Base-by-base conservation (phyloP, 2,113 vertebrate species). In the Ictalurus furcatus region DNA sequence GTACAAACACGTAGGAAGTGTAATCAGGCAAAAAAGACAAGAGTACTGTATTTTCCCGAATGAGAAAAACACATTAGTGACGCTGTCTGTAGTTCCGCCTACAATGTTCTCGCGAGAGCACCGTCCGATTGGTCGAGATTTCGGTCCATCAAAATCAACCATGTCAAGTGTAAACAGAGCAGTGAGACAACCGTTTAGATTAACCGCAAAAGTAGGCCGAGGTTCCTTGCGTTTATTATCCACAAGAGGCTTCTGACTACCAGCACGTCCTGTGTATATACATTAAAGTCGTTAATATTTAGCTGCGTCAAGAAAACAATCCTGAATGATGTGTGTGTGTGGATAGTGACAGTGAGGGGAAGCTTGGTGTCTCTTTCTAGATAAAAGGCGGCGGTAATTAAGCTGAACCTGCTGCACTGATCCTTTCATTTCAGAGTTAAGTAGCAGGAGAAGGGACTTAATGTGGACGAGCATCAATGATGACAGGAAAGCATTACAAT, bases 401-500 rank as follows among this genome's bases (percentile, higher is more conserved):
- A 48, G 40, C 48, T 84, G 84, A 90, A 89, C 88, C 88, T 89
- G 89, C 89, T 90, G 63, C 87, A 48, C 58, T 52, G 16, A 8
- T 63, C 30, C 74, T 82, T 28, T 59, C 78, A 28, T 28, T 69
- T 83, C 30, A 34, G 6, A n/a, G 67, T 73, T 88, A 59, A n/a
- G 71, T 73, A 30, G 13, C 65, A 34, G 61, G 58, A 73, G 67
- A 69, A 65, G 52, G 71, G 76, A 54, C 82, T 84, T 74, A 48
- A 65, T 89, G 80, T 85, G 81, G 37, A 81, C 44, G 61, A 95
- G 89, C 93, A 89, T 93, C 93, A 93, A 97, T 95, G 94, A 98
- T 98, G 98, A 96, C 97, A 92, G 97, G 98, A 92, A 97, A 98
- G 95, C 96, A 97, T 34, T 99, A 96, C 95, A 98, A 98, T 93